Percentiles rank a stretch among this genome's conserved stretches.
phyloP scores from a whole-genome alignment of 1,140 invertebrate species.

The Polyergus mexicanus region DNA sequence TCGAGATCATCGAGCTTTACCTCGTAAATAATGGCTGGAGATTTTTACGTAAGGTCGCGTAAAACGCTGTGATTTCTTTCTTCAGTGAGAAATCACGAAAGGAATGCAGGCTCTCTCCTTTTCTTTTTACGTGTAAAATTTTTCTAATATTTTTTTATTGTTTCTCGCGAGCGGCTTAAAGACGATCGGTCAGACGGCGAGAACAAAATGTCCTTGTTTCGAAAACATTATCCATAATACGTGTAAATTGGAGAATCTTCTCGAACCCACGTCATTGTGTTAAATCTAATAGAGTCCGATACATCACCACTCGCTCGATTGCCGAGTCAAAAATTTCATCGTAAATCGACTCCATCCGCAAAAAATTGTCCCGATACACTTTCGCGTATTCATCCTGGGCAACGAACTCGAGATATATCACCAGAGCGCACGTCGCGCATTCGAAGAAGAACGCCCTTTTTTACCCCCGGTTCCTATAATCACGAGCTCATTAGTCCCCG shows the following conservation, averaged over 20 bases:
- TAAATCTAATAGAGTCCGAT: slow-evolving; percentile 31
- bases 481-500: slow-evolving; percentile 69
- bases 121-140: slow-evolving; percentile 2
- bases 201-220: slow-evolving; percentile 16
- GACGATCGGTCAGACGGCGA: slow-evolving; percentile 1
- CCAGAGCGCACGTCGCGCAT: slow-evolving; percentile 17
- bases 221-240: not conserved
- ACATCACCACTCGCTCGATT: not conserved
- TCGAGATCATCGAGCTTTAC: slow-evolving; percentile 53
- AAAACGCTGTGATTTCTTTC: slow-evolving; percentile 49
- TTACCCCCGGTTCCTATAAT: slow-evolving; percentile 62
- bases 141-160: slow-evolving; percentile 18
- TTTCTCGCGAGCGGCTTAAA: slow-evolving; percentile 1
- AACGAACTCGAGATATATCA: slow-evolving; percentile 51
- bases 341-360: not conserved
- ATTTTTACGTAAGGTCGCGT: slow-evolving; percentile 43
- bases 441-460: slow-evolving; percentile 47
- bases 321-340: not conserved
- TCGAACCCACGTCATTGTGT: slow-evolving; percentile 14
- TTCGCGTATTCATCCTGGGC: slow-evolving; percentile 18
- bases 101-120: too few species aligned
- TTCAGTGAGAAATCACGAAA: not conserved
- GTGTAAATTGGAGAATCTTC: not conserved
- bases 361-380: slow-evolving; percentile 23
- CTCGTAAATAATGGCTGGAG: slow-evolving; percentile 48